These are phyloP conservation scores for Listrodromus nycthemerus DNA, from an alignment of 2,888 invertebrate species.

Conservation along the genomic window DNA sequence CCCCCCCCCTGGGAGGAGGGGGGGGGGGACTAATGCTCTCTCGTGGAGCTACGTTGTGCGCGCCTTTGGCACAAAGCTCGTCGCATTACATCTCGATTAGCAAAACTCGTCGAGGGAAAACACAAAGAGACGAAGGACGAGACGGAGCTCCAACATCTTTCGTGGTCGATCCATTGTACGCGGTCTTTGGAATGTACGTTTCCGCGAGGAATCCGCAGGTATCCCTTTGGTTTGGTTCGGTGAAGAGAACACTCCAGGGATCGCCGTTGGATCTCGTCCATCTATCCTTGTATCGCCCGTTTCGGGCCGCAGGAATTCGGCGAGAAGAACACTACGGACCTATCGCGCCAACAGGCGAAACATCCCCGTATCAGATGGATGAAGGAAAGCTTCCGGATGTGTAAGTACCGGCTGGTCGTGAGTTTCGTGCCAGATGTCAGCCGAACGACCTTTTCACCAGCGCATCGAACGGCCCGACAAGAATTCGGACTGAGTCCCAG, in stretches of 20 bases:
- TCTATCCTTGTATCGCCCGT: constrained; percentile 3
- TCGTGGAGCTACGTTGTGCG: constrained; percentile 2
- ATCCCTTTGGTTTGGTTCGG: constrained; percentile 35
- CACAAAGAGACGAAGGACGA: constrained; percentile 33
- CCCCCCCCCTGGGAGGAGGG: not conserved
- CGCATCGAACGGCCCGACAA: too few relatives aligned
- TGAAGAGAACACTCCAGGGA: constrained; percentile 25
- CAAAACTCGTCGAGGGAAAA: constrained; percentile 47
- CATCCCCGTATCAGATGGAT: not conserved
- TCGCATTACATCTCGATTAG: constrained; percentile 61
- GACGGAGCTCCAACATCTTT: constrained; percentile 2
- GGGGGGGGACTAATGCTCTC: constrained; percentile 35
- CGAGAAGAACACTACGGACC: not conserved
- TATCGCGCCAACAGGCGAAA: not conserved
- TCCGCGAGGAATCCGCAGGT: constrained; percentile 47
- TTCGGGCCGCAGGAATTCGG: constrained; percentile 30
- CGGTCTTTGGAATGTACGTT: constrained; percentile 39
- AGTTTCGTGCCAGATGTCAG: not conserved
- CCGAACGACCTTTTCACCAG: not conserved
- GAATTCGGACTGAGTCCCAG: too few relatives aligned
- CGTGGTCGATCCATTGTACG: not conserved
- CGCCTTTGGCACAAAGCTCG: constrained; percentile 25
- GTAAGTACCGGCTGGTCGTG: not conserved
- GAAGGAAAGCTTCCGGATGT: not conserved
- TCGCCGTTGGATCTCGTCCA: constrained; percentile 18